phyloP scores from a whole-genome alignment of 2,113 vertebrate species.

The Ameiurus melas region DNA sequence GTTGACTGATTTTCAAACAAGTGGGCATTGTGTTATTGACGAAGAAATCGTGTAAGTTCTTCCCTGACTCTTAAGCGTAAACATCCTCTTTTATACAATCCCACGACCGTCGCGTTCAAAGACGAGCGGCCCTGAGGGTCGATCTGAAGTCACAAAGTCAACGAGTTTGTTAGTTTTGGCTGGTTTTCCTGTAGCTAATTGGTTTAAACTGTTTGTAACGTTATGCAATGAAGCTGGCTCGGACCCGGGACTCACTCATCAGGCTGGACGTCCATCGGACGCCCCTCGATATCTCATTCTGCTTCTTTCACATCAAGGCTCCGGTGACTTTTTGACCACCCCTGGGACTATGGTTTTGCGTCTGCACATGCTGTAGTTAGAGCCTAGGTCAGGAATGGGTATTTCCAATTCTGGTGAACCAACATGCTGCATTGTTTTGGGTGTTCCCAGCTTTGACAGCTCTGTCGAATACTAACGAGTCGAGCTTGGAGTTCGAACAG shows the following conservation, averaged over 20 bases:
- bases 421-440: not conserved
- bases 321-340: constrained; percentile 11
- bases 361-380: constrained; percentile 13
- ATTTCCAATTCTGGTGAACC: not conserved
- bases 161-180: constrained; percentile 18
- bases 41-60: constrained; percentile 57
- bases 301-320: not conserved
- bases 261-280: not conserved
- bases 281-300: constrained; percentile 2
- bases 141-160: not conserved
- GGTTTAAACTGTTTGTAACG: not conserved
- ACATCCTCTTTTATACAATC: constrained; percentile 39
- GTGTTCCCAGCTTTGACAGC: not conserved
- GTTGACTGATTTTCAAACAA: constrained; percentile 62
- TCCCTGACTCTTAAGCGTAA: constrained; percentile 56
- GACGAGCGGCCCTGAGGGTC: not conserved
- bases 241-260: not conserved
- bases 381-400: not conserved
- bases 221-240: constrained; percentile 4
- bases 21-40: constrained; percentile 62
- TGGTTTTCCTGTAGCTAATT: not conserved
- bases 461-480: not conserved
- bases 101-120: not conserved
- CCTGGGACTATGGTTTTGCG: not conserved
- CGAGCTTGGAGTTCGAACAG: not conserved